Percentiles rank a stretch among this genome's conserved stretches.
phyloP scores from a whole-genome alignment of 2,888 invertebrate species.

The Drosophila paranaensis region DNA sequence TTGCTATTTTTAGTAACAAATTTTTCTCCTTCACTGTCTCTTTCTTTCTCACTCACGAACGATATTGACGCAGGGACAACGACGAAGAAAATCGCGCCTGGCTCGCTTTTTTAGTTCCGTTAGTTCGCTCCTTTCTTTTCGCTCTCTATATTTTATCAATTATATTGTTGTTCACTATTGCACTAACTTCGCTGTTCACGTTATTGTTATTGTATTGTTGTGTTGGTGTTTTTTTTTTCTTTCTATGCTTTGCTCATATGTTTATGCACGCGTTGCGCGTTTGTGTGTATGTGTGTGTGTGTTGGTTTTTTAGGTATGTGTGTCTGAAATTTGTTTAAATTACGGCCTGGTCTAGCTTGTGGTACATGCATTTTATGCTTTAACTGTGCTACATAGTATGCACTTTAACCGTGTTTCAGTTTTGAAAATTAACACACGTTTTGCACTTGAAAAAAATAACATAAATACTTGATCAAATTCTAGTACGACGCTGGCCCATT shows the following conservation, averaged over 20 bases:
- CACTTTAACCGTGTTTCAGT: background rate
- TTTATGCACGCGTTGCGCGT: constrained; percentile 34
- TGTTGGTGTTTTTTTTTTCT: constrained; percentile 20
- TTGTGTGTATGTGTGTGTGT: constrained; percentile 17
- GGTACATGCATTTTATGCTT: constrained; percentile 28
- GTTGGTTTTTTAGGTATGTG: constrained; percentile 21
- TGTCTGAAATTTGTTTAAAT: constrained; percentile 20
- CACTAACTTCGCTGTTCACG: constrained; percentile 5
- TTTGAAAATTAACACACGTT: constrained; percentile 29
- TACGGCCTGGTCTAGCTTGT: constrained; percentile 6
- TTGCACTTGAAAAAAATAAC: constrained; percentile 59
- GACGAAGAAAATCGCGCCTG: constrained; percentile 25
- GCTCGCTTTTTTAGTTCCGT: constrained; percentile 20
- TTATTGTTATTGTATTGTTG: constrained; percentile 28
- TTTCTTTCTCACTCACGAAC: background rate
- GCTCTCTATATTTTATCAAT: constrained; percentile 44
- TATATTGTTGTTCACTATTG: constrained; percentile 46
- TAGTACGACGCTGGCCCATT: constrained; percentile 46
- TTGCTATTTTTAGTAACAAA: constrained; percentile 78
- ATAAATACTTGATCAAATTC: constrained; percentile 43
- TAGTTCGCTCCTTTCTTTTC: background rate
- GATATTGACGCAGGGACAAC: constrained; percentile 32
- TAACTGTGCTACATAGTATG: constrained; percentile 8
- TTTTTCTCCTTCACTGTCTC: constrained; percentile 25
- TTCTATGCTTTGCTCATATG: constrained; percentile 46